Conservation (phyloP, 2,888 invertebrate genomes). For the Parelbella ahira region DNA sequence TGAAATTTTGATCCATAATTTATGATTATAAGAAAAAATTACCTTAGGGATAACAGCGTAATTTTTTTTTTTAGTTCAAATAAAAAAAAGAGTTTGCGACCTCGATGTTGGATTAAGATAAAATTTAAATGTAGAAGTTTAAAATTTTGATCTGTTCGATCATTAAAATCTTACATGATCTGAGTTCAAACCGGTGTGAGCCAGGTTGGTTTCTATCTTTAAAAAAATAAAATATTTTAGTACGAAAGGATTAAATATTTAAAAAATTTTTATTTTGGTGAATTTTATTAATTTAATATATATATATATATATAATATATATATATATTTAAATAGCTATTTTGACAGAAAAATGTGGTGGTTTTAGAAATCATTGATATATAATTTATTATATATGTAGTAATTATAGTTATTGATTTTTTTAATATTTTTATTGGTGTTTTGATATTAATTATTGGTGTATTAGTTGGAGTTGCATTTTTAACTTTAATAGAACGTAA, state of each 20-base stretch:
- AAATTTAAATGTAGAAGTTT: slow-evolving; percentile 84
- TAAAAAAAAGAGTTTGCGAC: slow-evolving; percentile 88
- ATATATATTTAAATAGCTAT: slow-evolving; percentile 48
- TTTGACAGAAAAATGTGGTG: slow-evolving; percentile 85
- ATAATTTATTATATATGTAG: slow-evolving; percentile 78
- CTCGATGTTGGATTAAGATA: slow-evolving; percentile 94
- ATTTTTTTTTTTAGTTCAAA: slow-evolving; percentile 87
- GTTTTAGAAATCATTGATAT: slow-evolving; percentile 85
- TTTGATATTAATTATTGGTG: slow-evolving; percentile 79
- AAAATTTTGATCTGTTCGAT: slow-evolving; percentile 88
- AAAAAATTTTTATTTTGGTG: slow-evolving; percentile 68
- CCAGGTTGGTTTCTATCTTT: slow-evolving; percentile 93
- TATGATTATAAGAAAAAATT: slow-evolving; percentile 85
- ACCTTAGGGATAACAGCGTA: slow-evolving; percentile 93
- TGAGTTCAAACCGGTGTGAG: slow-evolving; percentile 93
- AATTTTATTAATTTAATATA: slow-evolving; percentile 49
- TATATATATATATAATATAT: slow-evolving; percentile 16
- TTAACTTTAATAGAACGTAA: slow-evolving; percentile 86
- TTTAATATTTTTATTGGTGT: slow-evolving; percentile 62
- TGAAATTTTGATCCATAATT: slow-evolving; percentile 79
- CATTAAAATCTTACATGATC: slow-evolving; percentile 92
- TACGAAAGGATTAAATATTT: slow-evolving; percentile 88
- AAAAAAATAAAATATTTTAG: slow-evolving; percentile 81
- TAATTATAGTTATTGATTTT: slow-evolving; percentile 58
- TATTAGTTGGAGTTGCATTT: slow-evolving; percentile 85